These are phyloP conservation scores for Sylvilagus bachmani DNA, from an alignment of 2,113 vertebrate genomes.

Conservation along the genomic window DNA sequence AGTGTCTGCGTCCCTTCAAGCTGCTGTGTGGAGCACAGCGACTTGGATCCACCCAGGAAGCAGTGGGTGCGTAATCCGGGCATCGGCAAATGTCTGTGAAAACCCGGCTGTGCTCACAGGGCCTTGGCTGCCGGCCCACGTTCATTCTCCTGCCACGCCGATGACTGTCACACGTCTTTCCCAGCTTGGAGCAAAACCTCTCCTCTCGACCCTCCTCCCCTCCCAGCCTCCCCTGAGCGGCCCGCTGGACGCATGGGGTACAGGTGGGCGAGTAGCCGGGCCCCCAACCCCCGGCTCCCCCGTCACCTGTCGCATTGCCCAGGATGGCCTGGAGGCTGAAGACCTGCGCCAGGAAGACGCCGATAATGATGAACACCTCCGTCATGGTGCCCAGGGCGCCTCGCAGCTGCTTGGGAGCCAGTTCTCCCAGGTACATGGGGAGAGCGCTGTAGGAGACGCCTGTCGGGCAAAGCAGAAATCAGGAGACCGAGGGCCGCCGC, in stretches of 20 bases:
- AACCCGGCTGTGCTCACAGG: neutral
- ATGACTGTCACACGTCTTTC: too few relatives aligned
- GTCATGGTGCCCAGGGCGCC: constrained; percentile 92
- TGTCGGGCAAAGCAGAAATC: constrained; percentile 59
- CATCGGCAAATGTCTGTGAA: neutral
- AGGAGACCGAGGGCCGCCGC: neutral
- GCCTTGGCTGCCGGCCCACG: neutral
- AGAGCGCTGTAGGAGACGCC: constrained; percentile 94
- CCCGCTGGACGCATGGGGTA: accelerated
- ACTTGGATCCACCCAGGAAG: neutral
- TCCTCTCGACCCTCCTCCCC: neutral
- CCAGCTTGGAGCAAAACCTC: neutral
- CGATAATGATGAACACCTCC: constrained; percentile 93
- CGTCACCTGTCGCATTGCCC: constrained; percentile 90
- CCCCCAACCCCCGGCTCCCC: accelerated
- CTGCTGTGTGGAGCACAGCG: neutral
- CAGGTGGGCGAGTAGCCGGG: accelerated
- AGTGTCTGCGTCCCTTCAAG: neutral
- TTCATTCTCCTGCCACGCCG: too few relatives aligned
- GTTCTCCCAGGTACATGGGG: constrained; percentile 96
- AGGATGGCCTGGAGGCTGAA: constrained; percentile 91
- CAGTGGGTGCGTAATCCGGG: neutral
- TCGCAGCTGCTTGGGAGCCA: constrained; percentile 93
- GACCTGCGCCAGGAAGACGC: constrained; percentile 93
- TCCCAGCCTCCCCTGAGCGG: neutral